phyloP scores from a whole-genome alignment of 2,888 invertebrate species.

The Scaptomyza cyrtandrae region DNA sequence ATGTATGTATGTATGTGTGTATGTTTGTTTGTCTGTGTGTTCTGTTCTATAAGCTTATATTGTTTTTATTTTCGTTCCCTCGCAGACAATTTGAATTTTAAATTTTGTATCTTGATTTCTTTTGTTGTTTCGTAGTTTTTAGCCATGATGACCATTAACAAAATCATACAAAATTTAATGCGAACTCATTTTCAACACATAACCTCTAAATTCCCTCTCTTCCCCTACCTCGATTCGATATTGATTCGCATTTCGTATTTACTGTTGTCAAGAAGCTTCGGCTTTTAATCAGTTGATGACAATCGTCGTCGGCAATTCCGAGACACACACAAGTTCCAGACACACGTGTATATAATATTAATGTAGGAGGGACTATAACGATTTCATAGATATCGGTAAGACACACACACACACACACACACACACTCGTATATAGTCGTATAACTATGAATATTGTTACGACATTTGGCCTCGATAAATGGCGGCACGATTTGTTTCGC shows the following conservation, averaged over 20 bases:
- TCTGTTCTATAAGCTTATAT: conserved; percentile 42
- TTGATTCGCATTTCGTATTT: conserved; percentile 9
- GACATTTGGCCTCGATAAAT: conserved; percentile 40
- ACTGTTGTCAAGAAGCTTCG: conserved; percentile 57
- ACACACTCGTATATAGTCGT: no score
- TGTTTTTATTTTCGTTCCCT: conserved; percentile 4
- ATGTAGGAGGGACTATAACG: conserved; percentile 16
- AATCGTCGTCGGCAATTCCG: conserved; percentile 35
- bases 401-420: conserved; percentile 1
- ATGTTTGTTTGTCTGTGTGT: conserved; percentile 9
- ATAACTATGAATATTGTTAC: conserved; percentile 8
- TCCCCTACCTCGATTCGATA: not conserved
- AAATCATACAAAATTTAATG: conserved; percentile 25
- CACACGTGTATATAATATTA: conserved; percentile 12
- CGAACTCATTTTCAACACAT: conserved; percentile 34
- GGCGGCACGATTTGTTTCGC: conserved; percentile 44
- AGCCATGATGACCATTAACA: conserved; percentile 56
- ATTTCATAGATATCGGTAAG: conserved; percentile 28
- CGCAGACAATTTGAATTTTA: conserved; percentile 65
- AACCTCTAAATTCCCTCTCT: conserved; percentile 12
- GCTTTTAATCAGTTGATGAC: conserved; percentile 56
- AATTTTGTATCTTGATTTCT: conserved; percentile 43
- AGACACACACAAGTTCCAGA: conserved; percentile 38
- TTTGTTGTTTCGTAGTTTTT: conserved; percentile 31
- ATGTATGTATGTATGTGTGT: conserved; percentile 17